These are phyloP conservation scores for Scaptomyza flava DNA, from an alignment of 2,888 invertebrate species.

Conservation along the genomic window DNA sequence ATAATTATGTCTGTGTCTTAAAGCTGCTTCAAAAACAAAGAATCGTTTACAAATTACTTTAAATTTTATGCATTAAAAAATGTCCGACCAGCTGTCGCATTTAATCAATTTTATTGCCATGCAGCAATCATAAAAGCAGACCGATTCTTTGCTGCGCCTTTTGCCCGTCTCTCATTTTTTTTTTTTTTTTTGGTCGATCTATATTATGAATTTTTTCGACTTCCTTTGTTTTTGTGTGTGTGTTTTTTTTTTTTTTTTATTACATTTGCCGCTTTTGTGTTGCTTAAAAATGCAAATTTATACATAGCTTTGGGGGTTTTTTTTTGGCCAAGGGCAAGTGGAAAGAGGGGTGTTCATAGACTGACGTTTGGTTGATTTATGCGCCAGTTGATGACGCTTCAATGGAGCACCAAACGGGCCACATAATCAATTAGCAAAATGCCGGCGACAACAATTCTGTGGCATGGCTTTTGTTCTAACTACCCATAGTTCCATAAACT, in stretches of 20 bases:
- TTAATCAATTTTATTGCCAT: slow-evolving; percentile 82
- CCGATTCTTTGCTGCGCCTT: slow-evolving; percentile 20
- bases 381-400: slow-evolving; percentile 75
- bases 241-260: too few species aligned
- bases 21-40: background rate
- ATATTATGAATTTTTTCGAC: slow-evolving; percentile 37
- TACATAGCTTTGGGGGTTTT: slow-evolving; percentile 60
- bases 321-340: slow-evolving; percentile 22
- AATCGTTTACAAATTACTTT: slow-evolving; percentile 30
- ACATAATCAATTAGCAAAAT: slow-evolving; percentile 70
- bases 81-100: slow-evolving; percentile 66
- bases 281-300: slow-evolving; percentile 77
- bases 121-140: slow-evolving; percentile 61
- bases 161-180: slow-evolving; percentile 3
- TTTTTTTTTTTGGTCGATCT: slow-evolving; percentile 12
- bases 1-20: too few species aligned
- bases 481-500: slow-evolving; percentile 6
- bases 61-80: slow-evolving; percentile 77
- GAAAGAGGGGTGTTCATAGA: slow-evolving; percentile 2
- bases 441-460: slow-evolving; percentile 5
- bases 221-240: slow-evolving; percentile 24
- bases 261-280: slow-evolving; percentile 61
- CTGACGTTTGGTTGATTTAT: slow-evolving; percentile 73
- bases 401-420: slow-evolving; percentile 61
- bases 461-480: slow-evolving; percentile 18